Evolutionary conservation across 2,797 vertebrate genomes (phyloP).

Genomic region (Bradypodion pumilum): DNA sequence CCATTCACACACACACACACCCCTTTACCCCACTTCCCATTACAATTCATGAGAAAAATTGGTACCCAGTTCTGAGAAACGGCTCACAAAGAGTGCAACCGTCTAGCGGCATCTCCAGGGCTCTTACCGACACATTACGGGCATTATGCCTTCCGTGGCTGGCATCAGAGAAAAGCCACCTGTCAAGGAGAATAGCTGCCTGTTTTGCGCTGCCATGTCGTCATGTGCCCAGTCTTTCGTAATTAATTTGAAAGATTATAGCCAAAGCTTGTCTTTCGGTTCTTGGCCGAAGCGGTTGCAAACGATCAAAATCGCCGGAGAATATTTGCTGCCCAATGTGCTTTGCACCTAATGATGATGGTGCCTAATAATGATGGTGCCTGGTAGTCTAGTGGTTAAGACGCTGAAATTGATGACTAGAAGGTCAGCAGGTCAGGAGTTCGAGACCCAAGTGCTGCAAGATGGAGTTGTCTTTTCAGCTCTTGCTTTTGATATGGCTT

Average conservation of each 20-base stretch:
- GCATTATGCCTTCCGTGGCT: background rate
- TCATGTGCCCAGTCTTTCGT: background rate
- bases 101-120: no score
- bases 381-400: no score
- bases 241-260: background rate
- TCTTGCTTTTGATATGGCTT: background rate
- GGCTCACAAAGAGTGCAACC: background rate
- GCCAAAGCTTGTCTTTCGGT: background rate
- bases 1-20: no score
- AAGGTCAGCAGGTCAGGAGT: no score
- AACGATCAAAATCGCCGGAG: no score
- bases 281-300: no score
- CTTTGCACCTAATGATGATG: no score
- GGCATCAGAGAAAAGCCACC: background rate
- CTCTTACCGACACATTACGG: no score
- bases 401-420: no score
- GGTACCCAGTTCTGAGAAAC: accelerated
- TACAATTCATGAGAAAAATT: background rate
- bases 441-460: no score
- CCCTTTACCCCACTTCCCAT: background rate
- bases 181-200: background rate
- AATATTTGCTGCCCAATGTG: no score
- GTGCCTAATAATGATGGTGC: no score
- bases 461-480: background rate
- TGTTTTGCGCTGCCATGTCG: background rate